Conservation (phyloP, 2,113 vertebrate species). For the Pseudopodoces humilis region DNA sequence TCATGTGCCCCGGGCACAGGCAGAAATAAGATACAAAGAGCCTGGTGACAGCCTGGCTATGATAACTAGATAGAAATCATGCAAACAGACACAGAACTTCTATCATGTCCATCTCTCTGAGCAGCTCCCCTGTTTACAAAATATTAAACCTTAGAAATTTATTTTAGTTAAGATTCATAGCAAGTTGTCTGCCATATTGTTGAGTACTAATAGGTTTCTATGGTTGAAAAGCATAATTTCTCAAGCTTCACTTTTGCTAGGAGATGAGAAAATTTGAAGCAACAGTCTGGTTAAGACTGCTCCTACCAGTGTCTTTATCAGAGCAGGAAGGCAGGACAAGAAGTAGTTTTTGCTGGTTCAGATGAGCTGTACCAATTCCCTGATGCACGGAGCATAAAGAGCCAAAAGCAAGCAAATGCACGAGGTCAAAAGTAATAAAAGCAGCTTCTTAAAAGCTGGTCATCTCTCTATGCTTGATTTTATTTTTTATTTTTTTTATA, state of each 20-base stretch:
- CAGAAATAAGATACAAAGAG: slow-evolving; percentile 1
- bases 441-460: not conserved
- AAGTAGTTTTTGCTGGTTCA: not conserved
- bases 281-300: not conserved
- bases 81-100: not conserved
- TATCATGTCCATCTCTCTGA: not conserved
- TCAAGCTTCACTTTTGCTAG: not conserved
- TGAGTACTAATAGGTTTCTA: not conserved
- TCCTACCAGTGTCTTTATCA: not conserved
- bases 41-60: slow-evolving; percentile 9
- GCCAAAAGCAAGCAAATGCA: not conserved
- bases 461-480: not conserved
- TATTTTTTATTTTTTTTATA: not conserved
- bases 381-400: not conserved
- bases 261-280: not conserved
- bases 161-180: slow-evolving; percentile 22
- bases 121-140: not conserved
- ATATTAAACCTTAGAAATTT: not conserved
- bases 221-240: slow-evolving; percentile 12
- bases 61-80: slow-evolving; percentile 36
- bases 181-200: not conserved
- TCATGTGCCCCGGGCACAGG: not conserved
- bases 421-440: not conserved
- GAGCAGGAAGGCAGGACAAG: not conserved
- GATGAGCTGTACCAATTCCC: not conserved